Conservation (phyloP, 2,888 invertebrate genomes). For the Thyatira batis region DNA sequence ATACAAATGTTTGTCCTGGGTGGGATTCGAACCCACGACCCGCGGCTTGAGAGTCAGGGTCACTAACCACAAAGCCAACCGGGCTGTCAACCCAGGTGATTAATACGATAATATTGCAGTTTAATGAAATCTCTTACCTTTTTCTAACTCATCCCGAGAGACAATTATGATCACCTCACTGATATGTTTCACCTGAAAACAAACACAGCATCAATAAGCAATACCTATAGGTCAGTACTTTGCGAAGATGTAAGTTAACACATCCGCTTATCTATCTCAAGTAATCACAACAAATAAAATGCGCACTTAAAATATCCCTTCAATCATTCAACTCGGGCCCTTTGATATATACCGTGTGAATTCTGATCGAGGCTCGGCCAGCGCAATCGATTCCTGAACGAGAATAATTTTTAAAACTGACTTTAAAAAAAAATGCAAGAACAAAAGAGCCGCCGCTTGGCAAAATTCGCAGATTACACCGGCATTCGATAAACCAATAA, state of each 20-base stretch:
- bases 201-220: conserved; percentile 10
- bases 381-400: conserved; percentile 66
- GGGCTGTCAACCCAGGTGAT: too few species aligned
- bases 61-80: too few species aligned
- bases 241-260: background rate
- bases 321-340: conserved; percentile 53
- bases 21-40: too few species aligned
- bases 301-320: conserved; percentile 40
- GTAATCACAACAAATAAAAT: conserved; percentile 25
- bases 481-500: conserved; percentile 79
- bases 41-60: too few species aligned
- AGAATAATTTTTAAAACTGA: conserved; percentile 71
- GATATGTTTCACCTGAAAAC: conserved; percentile 32
- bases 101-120: too few species aligned
- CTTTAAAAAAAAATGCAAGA: conserved; percentile 60
- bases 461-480: conserved; percentile 76
- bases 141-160: conserved; percentile 54
- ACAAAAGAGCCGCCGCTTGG: conserved; percentile 73
- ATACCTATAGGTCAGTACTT: too few species aligned
- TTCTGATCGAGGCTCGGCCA: conserved; percentile 58
- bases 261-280: background rate
- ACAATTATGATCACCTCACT: conserved; percentile 19
- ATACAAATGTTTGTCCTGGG: too few species aligned
- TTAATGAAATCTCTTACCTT: conserved; percentile 34
- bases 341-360: conserved; percentile 74